Base-by-base conservation (phyloP, 2,888 invertebrate genomes). In the Resseliella maxima region DNA sequence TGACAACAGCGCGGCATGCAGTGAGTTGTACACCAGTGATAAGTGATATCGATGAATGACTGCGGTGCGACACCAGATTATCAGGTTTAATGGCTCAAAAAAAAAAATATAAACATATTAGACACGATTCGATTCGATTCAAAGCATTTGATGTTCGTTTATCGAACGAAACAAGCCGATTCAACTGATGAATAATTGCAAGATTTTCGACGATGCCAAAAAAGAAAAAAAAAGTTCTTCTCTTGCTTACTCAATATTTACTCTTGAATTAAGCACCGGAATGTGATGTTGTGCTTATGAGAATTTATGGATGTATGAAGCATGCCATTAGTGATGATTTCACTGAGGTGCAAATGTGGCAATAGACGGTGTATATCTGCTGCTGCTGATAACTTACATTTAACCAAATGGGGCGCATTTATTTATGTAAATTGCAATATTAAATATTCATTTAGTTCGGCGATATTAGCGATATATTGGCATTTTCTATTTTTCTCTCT, bases 361-460 rank as follows among this genome's bases (percentile, higher is more conserved):
- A 2, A 24, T 59, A 3, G 35, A 72, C 15, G 35, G 41, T 5
- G 59, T 12, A n/a, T 59, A 59, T 59, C 27, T 59, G 59, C 31
- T 35, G 35, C 72, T 31, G 18, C 31, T 72, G 72, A 72, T 72
- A 72, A 31, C 72, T 72, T 72, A 35, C 35, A 35, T 31, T 72
- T 72, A 72, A 72, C 1, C 72, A 31, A 72, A 72, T 72, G 72
- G n/a, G 31, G 31, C 72, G n/a, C 72, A 72, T 72, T 72, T 72
- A 72, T 72, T 72, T 72, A 72, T 72, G 72, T 72, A 72, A 35
- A 72, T 72, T 72, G 72, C 5, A 72, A 31, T 72, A 72, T 72
- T 72, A 72, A 72, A 72, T 72, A 72, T 72, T 72, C 72, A 72
- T 72, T 72, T 72, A 72, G 31, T 72, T 72, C 72, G 15, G 31